Base-by-base conservation (phyloP, 1,140 invertebrate species). In the Uloborus diversus region DNA sequence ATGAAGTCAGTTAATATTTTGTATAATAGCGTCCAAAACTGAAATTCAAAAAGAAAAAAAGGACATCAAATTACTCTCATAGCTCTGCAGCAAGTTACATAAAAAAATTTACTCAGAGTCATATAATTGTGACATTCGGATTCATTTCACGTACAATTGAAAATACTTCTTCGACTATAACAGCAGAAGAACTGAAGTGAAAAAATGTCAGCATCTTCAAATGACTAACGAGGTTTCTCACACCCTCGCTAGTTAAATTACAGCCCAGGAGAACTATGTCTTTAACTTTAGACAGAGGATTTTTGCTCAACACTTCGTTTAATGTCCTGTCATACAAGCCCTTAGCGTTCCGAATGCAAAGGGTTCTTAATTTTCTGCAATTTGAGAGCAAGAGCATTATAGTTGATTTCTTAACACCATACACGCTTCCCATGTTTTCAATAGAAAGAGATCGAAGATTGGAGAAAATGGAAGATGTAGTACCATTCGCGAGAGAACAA, bases 61-160 rank as follows among this genome's bases (percentile, higher is more conserved):
- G n/a, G n/a, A n/a, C n/a, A n/a, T n/a, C n/a, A n/a, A n/a, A n/a
- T n/a, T n/a, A n/a, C n/a, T n/a, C n/a, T n/a, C n/a, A n/a, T n/a
- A n/a, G n/a, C n/a, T n/a, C n/a, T n/a, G n/a, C n/a, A n/a, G n/a
- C n/a, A n/a, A n/a, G n/a, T n/a, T n/a, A n/a, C n/a, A n/a, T n/a
- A n/a, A n/a, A n/a, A n/a, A n/a, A n/a, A n/a, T n/a, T n/a, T n/a
- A n/a, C n/a, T n/a, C n/a, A n/a, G n/a, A n/a, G n/a, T n/a, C n/a
- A n/a, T n/a, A n/a, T n/a, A n/a, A 71, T 14, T 59, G 59, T 59
- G 9, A 71, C 33, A 13, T 27, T n/a, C 27, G 73, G 73, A 66
- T 78, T 65, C 25, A 79, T 47, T 14, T 32, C 27, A 35, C 69
- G 76, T 2, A 69, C 56, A 25, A 79, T 61, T 2, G 11, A 7